A percentile compares a stretch with the other conserved stretches of the same genome.
phyloP scores from a whole-genome alignment of 2,888 invertebrate genomes.

The Eristalis tenax region DNA sequence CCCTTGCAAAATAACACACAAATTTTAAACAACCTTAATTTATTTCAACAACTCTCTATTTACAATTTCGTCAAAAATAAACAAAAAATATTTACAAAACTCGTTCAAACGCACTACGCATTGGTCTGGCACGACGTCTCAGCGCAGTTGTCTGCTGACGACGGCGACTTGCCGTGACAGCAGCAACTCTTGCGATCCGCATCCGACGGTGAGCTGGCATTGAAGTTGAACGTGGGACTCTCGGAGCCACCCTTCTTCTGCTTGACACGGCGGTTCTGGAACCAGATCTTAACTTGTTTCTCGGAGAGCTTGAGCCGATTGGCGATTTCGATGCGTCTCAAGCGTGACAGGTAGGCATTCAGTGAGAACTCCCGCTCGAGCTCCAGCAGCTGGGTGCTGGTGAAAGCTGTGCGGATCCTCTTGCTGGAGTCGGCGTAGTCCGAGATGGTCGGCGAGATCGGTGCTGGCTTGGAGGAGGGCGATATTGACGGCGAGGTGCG shows the following conservation, averaged over 20 bases:
- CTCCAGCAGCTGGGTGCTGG: constrained; percentile 92
- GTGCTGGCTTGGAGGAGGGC: constrained; percentile 61
- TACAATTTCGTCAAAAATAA: not conserved
- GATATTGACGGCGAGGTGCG: constrained; percentile 52
- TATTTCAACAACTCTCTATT: constrained; percentile 31
- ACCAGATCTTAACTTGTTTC: constrained; percentile 98
- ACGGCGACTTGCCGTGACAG: constrained; percentile 34
- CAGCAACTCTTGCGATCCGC: constrained; percentile 41
- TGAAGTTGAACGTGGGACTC: constrained; percentile 78
- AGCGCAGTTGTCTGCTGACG: constrained; percentile 27
- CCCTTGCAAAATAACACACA: not conserved
- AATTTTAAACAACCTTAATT: constrained; percentile 6
- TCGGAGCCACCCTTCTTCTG: constrained; percentile 94
- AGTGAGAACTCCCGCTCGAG: constrained; percentile 93
- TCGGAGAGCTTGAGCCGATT: constrained; percentile 93
- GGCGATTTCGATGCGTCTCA: constrained; percentile 96
- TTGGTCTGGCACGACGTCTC: constrained; percentile 37
- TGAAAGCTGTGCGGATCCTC: constrained; percentile 95
- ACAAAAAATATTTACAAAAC: constrained; percentile 16
- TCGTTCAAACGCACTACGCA: constrained; percentile 3
- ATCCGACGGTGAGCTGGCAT: constrained; percentile 64
- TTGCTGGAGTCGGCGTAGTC: constrained; percentile 88
- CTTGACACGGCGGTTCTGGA: constrained; percentile 95
- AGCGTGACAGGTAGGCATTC: constrained; percentile 94
- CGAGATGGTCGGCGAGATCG: constrained; percentile 77